Conservation (phyloP, 2,113 vertebrate species). For the Glaucomys volans region DNA sequence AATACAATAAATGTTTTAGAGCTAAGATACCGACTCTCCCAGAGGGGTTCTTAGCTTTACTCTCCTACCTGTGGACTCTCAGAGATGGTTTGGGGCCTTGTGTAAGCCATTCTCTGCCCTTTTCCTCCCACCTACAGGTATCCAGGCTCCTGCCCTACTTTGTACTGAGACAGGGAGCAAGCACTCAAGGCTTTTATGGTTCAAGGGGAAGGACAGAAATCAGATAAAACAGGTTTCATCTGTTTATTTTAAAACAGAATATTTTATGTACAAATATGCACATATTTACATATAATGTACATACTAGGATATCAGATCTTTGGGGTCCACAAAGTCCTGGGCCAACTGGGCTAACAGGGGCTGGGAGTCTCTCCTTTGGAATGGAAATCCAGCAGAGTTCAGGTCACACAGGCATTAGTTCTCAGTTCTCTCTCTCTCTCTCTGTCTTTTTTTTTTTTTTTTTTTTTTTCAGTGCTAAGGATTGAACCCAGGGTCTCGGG, state of each 20-base stretch:
- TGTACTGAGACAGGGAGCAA: fast-evolving
- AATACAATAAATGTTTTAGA: neutral
- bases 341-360: neutral
- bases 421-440: neutral
- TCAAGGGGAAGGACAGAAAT: neutral
- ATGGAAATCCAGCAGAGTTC: neutral
- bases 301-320: conserved; percentile 17
- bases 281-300: conserved; percentile 81
- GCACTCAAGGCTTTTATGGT: neutral
- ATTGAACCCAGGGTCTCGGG: too few relatives aligned
- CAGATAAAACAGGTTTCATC: conserved; percentile 62
- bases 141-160: neutral
- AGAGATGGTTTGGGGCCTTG: neutral
- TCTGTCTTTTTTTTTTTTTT: too few relatives aligned
- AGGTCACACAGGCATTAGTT: neutral
- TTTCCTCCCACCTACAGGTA: neutral
- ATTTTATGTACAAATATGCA: conserved; percentile 79
- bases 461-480: too few relatives aligned
- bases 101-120: neutral
- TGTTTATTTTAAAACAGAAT: conserved; percentile 84
- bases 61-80: neutral
- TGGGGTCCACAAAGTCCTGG: neutral
- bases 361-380: neutral
- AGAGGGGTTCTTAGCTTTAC: neutral
- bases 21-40: neutral